phyloP scores from a whole-genome alignment of 2,113 vertebrate species.

The Arvicanthis niloticus region DNA sequence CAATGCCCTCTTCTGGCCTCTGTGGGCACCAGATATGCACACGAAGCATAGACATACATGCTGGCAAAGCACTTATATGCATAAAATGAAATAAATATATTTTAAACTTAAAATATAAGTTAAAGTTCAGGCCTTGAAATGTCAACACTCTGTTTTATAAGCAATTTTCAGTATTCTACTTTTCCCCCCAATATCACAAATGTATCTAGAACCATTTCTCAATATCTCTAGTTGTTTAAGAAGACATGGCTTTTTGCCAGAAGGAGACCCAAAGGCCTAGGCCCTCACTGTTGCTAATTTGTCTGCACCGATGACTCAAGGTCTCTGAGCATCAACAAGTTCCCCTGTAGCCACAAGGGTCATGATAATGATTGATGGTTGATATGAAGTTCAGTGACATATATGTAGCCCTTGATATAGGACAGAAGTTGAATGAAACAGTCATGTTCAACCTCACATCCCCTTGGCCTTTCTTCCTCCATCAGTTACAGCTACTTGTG shows the following conservation, averaged over 20 bases:
- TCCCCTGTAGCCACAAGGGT: background rate
- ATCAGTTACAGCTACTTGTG: background rate
- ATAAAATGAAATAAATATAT: background rate
- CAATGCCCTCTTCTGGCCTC: background rate
- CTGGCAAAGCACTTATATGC: background rate
- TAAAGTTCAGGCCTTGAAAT: slow-evolving; percentile 7
- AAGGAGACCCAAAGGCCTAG: background rate
- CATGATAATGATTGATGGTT: background rate
- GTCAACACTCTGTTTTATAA: slow-evolving; percentile 12
- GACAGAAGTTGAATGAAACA: background rate
- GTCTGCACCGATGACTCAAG: background rate
- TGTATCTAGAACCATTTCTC: slow-evolving; percentile 18
- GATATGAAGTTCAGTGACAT: background rate
- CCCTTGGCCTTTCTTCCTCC: background rate
- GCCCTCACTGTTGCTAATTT: background rate
- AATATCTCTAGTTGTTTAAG: background rate
- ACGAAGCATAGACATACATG: background rate
- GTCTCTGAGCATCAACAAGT: background rate
- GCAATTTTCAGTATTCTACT: background rate
- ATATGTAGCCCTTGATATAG: background rate
- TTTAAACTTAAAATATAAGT: slow-evolving; percentile 8
- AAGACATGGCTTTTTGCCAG: background rate
- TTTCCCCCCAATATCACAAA: background rate
- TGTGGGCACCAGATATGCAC: background rate
- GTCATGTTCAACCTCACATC: background rate